phyloP scores from a whole-genome alignment of 1,140 invertebrate genomes.

The Tetragonula clypearis region DNA sequence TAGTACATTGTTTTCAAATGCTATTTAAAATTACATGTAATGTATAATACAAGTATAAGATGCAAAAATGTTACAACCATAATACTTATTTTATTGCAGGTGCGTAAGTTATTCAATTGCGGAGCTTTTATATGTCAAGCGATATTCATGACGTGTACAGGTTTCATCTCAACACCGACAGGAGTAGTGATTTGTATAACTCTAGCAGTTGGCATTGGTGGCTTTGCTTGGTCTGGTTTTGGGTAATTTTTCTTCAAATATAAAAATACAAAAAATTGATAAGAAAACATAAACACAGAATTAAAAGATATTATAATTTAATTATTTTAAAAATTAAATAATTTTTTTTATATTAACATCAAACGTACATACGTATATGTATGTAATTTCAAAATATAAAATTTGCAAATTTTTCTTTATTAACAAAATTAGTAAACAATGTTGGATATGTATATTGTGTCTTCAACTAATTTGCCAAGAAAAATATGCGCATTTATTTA shows the following conservation, averaged over 20 bases:
- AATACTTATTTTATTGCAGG: slow-evolving; percentile 70
- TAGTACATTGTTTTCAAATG: not conserved
- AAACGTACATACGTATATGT: too few relatives aligned
- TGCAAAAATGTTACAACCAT: not conserved
- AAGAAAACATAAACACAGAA: not conserved
- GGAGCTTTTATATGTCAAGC: slow-evolving; percentile 91
- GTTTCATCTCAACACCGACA: slow-evolving; percentile 85
- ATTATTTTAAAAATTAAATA: too few relatives aligned
- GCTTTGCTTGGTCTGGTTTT: slow-evolving; percentile 94
- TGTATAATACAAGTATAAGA: not conserved
- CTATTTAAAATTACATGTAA: not conserved
- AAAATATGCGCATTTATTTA: not conserved
- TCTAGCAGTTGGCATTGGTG: slow-evolving; percentile 92
- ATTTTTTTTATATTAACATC: too few relatives aligned
- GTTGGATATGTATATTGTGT: not conserved
- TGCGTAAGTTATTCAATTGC: slow-evolving; percentile 89
- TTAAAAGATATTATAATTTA: not conserved
- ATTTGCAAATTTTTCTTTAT: too few relatives aligned
- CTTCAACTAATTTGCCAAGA: not conserved
- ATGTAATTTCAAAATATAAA: too few relatives aligned
- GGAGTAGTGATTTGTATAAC: slow-evolving; percentile 90
- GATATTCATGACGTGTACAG: slow-evolving; percentile 91
- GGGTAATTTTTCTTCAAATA: slow-evolving; percentile 82
- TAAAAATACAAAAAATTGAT: not conserved
- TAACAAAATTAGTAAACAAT: too few relatives aligned